Conservation (phyloP, 2,797 vertebrate species). For the Pempheris klunzingeri region DNA sequence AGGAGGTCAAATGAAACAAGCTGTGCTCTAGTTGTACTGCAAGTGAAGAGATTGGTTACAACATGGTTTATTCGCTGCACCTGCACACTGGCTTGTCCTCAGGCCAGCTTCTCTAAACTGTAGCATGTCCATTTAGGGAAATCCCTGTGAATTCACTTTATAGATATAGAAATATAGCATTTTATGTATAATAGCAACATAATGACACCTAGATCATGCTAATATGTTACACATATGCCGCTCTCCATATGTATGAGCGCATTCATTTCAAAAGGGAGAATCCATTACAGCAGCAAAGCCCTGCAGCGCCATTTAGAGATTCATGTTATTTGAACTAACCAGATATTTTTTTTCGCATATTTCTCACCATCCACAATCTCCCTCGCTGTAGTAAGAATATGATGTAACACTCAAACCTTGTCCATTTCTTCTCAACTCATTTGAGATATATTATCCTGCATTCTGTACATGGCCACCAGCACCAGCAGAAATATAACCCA, state of each 20-base stretch:
- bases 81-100: constrained; percentile 16
- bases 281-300: background rate
- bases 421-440: background rate
- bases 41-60: constrained; percentile 34
- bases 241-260: background rate
- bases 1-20: constrained; percentile 54
- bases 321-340: background rate
- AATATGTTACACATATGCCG: background rate
- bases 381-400: background rate
- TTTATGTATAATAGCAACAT: too few relatives aligned
- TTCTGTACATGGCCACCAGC: background rate
- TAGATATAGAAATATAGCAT: background rate
- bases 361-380: background rate
- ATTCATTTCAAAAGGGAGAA: background rate
- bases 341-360: background rate
- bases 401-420: background rate
- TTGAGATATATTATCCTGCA: background rate
- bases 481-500: too few relatives aligned
- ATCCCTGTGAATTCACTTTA: background rate
- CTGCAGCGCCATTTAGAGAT: background rate
- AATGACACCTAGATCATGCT: background rate
- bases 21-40: constrained; percentile 23
- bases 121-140: background rate
- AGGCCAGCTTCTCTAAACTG: background rate
- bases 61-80: constrained; percentile 40